These are phyloP conservation scores for Tragelaphus scriptus DNA, from an alignment of 2,113 vertebrate species.

Conservation along the genomic window DNA sequence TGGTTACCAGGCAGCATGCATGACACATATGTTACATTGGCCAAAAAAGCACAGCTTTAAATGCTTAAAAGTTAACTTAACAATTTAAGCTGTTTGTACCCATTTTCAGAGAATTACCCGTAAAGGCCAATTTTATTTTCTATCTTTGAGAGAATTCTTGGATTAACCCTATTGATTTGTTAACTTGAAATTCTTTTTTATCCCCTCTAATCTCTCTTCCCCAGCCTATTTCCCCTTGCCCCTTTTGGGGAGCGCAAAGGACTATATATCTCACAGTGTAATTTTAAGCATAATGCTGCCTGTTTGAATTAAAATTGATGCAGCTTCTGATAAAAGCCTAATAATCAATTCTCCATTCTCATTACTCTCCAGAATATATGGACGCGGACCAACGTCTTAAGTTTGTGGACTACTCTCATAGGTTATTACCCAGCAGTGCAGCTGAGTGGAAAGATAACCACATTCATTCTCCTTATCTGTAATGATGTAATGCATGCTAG, in stretches of 20 bases:
- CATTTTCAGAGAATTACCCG: slow-evolving; percentile 50
- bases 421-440: slow-evolving; percentile 83
- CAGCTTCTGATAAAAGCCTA: slow-evolving; percentile 77
- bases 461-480: slow-evolving; percentile 90
- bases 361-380: slow-evolving; percentile 86
- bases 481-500: slow-evolving; percentile 91
- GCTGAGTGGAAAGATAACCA: slow-evolving; percentile 92
- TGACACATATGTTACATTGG: slow-evolving; percentile 62
- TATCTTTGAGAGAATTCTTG: slow-evolving; percentile 48
- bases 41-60: slow-evolving; percentile 60
- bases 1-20: slow-evolving; percentile 63
- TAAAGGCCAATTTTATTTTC: slow-evolving; percentile 63
- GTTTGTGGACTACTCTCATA: slow-evolving; percentile 81
- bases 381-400: slow-evolving; percentile 80
- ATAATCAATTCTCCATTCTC: slow-evolving; percentile 87
- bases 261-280: slow-evolving; percentile 38
- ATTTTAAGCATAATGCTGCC: slow-evolving; percentile 64
- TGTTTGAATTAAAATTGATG: slow-evolving; percentile 78
- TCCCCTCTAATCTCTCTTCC: not conserved
- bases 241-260: not conserved
- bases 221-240: not conserved
- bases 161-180: slow-evolving; percentile 37
- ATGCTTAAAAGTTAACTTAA: slow-evolving; percentile 71
- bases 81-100: slow-evolving; percentile 54
- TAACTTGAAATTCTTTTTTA: slow-evolving; percentile 48